Base-by-base conservation (phyloP, 2,797 vertebrate genomes). In the Antennarius maculatus region DNA sequence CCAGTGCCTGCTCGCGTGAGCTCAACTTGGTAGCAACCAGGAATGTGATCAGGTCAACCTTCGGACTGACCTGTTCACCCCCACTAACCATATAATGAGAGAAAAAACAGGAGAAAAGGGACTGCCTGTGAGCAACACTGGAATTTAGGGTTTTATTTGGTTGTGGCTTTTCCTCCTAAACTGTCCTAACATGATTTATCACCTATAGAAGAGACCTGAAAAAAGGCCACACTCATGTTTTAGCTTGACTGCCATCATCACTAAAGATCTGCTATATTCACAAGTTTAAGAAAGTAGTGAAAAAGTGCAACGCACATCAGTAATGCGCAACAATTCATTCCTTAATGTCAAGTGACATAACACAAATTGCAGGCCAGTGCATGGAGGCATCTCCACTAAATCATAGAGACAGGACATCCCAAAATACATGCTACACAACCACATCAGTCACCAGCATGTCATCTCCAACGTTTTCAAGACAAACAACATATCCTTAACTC, bases 21-120 rank as follows among this genome's bases (percentile, higher is more conserved):
- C 83, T 67, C 14, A 39, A 59, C 81, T 76, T 55, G 27, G 68
- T 5, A 37, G 71, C 41, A 67, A 86, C 82, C 79, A 80, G 85
- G 85, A 86, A 88, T 86, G 87, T 74, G 83, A 88, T 88, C 81
- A 51, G 86, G 83, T 84, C 81, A 67, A 77, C 61, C 57, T 74
- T 31, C 54, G 66, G 23, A 50, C 56, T 69, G 60, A 85, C 80
- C 81, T 50, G 60, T 76, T 86, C 67, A 29, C 76, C 70, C 50
- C 54, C 17, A 69, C 46, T 48, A 66, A 68, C 46, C 45, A 58
- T 62, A 76, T 77, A 71, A 78, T 71, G 66, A 34, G 16, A 76
- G 81, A 80, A 68, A 84, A 81, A 74, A 27, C 55, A 46, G 74
- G 51, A 18, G 66, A 71, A 54, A 69, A 60, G 51, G 60, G 65